phyloP scores from a whole-genome alignment of 2,797 vertebrate genomes.

The Artibeus jamaicensis region DNA sequence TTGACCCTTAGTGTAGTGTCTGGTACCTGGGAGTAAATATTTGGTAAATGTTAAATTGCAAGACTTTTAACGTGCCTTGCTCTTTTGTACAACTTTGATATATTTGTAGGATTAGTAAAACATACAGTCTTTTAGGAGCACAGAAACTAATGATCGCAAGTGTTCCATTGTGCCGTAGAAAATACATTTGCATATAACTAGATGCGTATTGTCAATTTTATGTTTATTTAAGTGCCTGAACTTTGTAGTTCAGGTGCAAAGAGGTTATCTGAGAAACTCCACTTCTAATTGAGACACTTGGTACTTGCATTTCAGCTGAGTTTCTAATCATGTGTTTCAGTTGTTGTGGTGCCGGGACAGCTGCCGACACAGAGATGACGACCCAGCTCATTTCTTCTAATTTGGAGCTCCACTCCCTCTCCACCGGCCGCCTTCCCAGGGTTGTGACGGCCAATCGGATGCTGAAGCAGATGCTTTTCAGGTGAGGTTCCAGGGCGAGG shows the following conservation, averaged over 20 bases:
- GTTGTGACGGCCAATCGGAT: slow-evolving; percentile 96
- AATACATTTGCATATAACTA: not conserved
- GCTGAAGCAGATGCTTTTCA: slow-evolving; percentile 99
- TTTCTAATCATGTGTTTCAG: slow-evolving; percentile 73
- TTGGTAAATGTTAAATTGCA: not conserved
- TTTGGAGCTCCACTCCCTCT: slow-evolving; percentile 94
- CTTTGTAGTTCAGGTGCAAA: not conserved
- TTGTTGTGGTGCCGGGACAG: slow-evolving; percentile 97
- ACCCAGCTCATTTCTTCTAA: slow-evolving; percentile 99
- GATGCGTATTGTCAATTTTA: not conserved
- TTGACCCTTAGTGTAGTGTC: not conserved
- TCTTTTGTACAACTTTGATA: slow-evolving; percentile 24
- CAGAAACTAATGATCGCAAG: not conserved
- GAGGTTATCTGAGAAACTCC: not conserved
- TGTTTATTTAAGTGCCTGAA: slow-evolving; percentile 11
- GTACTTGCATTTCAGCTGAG: not conserved
- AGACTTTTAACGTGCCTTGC: not conserved
- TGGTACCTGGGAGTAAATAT: not conserved
- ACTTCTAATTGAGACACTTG: not conserved
- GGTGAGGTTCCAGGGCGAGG: slow-evolving; percentile 80
- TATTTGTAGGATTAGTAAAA: not conserved
- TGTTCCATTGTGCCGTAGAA: not conserved
- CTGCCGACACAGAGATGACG: slow-evolving; percentile 99
- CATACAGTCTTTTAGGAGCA: not conserved
- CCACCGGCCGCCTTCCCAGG: slow-evolving; percentile 93